A percentile compares a stretch with the other conserved stretches of the same genome.
Evolutionary conservation across 23 tunicate genomes (phyloP).

Genomic region (Diplosoma virens): DNA sequence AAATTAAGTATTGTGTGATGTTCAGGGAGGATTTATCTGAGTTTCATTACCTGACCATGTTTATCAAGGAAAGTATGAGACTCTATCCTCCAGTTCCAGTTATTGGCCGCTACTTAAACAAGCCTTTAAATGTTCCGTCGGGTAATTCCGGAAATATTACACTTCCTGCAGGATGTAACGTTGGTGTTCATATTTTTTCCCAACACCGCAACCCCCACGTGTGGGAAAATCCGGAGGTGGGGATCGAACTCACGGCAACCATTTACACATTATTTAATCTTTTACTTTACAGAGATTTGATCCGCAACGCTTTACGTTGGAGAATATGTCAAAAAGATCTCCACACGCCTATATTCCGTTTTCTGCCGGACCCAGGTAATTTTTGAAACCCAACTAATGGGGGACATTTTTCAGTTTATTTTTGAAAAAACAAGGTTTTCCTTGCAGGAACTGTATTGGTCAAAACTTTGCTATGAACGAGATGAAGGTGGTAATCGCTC

Average conservation of each 20-base stretch:
- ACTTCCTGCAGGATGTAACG: background rate
- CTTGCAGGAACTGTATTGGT: slow-evolving; percentile 62
- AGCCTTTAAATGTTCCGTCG: background rate
- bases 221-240: slow-evolving; percentile 53
- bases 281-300: slow-evolving; percentile 55
- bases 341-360: slow-evolving; percentile 69
- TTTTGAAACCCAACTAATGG: background rate
- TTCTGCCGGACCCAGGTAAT: slow-evolving; percentile 66
- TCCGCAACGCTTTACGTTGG: slow-evolving; percentile 60
- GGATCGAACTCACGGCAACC: too few species aligned
- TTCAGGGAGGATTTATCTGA: slow-evolving; percentile 43
- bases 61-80: slow-evolving; percentile 66
- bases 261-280: too few species aligned
- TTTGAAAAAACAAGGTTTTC: too few species aligned
- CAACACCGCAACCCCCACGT: slow-evolving; percentile 37
- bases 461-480: slow-evolving; percentile 73
- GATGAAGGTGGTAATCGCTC: slow-evolving; percentile 44
- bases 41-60: slow-evolving; percentile 41
- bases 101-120: slow-evolving; percentile 4
- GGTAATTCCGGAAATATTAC: background rate
- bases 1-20: too few species aligned
- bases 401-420: too few species aligned
- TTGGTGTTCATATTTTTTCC: slow-evolving; percentile 13
- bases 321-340: slow-evolving; percentile 49
- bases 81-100: slow-evolving; percentile 45